These are phyloP conservation scores for Sparus aurata DNA, from an alignment of 2,797 vertebrate genomes.

Conservation along the genomic window DNA sequence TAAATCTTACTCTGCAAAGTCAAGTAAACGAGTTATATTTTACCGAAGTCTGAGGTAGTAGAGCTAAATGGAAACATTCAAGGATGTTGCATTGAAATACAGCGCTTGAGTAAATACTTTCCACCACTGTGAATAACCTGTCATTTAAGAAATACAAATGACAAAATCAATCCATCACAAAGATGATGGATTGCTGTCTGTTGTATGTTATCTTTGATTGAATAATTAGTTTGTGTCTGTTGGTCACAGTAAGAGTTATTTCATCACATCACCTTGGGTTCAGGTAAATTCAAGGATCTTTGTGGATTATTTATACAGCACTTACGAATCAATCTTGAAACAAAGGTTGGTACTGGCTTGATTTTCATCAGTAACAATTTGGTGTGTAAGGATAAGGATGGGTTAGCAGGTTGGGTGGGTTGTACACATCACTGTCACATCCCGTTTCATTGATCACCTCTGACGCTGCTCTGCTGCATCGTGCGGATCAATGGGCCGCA, in stretches of 20 bases:
- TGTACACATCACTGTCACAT: constrained; percentile 33
- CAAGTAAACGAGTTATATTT: no score
- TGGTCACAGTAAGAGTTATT: neutral
- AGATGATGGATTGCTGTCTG: neutral
- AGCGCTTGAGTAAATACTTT: neutral
- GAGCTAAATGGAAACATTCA: neutral
- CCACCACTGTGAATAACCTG: neutral
- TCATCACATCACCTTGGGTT: neutral
- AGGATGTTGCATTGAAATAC: neutral
- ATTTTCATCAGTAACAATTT: neutral
- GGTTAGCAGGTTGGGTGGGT: constrained; percentile 24
- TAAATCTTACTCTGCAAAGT: no score
- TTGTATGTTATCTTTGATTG: neutral
- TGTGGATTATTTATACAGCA: neutral
- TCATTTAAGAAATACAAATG: neutral
- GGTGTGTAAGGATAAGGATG: neutral
- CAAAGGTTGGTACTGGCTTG: neutral
- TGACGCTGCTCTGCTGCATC: constrained; percentile 61
- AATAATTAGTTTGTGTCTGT: neutral
- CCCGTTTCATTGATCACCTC: constrained; percentile 54
- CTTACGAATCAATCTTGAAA: neutral
- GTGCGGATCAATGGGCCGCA: constrained; percentile 55
- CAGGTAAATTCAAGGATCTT: neutral
- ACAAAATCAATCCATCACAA: no score
- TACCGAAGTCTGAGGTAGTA: neutral